Evolutionary conservation across 2,797 vertebrate species (phyloP).

Genomic region (Acanthornis magna): DNA sequence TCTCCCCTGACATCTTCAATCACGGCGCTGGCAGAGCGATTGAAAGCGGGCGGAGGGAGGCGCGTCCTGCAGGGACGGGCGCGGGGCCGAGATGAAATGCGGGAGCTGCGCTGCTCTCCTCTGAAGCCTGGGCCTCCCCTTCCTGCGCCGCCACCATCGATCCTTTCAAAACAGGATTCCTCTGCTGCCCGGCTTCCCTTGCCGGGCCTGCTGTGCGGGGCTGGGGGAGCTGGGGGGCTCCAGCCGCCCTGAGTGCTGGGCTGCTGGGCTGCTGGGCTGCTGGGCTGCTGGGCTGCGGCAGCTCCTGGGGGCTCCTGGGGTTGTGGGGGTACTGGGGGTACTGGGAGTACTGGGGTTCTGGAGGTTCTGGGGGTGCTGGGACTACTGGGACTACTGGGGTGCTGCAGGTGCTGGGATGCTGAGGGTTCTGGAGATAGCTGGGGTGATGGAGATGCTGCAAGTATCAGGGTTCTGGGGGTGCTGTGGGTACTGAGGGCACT

Average conservation of each 20-base stretch:
- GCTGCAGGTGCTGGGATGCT: too few species aligned
- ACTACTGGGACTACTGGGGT: accelerated
- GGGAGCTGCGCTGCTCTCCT: neutral
- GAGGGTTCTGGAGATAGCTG: too few species aligned
- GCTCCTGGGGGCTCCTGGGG: neutral
- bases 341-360: accelerated
- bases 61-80: neutral
- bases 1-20: conserved; percentile 42
- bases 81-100: neutral
- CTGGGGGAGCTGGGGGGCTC: neutral
- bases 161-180: neutral
- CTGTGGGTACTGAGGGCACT: accelerated
- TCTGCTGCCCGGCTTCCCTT: neutral
- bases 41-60: neutral
- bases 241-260: neutral
- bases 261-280: too few species aligned
- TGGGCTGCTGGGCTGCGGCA: neutral
- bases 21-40: neutral
- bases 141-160: neutral
- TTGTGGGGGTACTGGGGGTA: neutral
- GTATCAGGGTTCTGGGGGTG: too few species aligned
- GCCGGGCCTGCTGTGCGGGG: neutral
- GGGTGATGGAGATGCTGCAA: too few species aligned
- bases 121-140: neutral
- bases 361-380: accelerated